Evolutionary conservation across 2,113 vertebrate genomes (phyloP).

Genomic region (Antennarius striatus): DNA sequence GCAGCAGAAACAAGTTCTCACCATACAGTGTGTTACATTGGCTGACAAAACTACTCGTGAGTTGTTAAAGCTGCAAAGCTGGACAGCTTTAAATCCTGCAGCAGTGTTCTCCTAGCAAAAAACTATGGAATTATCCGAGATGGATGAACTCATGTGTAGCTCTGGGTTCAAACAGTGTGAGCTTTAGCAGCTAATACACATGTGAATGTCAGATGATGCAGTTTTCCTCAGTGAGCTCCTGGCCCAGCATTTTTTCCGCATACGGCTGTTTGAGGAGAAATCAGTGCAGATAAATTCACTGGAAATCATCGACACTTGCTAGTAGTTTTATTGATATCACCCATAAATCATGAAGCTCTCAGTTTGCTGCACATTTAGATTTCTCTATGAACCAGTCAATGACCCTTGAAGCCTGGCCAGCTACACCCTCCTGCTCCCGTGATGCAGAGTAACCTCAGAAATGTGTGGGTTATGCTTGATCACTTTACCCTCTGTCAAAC

Average conservation of each 20-base stretch:
- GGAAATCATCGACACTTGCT: not conserved
- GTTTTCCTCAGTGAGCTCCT: constrained; percentile 20
- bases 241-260: not conserved
- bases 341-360: no score
- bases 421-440: constrained; percentile 24
- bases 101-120: constrained; percentile 16
- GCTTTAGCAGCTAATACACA: constrained; percentile 31
- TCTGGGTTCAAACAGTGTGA: constrained; percentile 38
- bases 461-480: constrained; percentile 50
- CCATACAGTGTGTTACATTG: constrained; percentile 38
- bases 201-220: constrained; percentile 57
- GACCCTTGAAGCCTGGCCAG: not conserved
- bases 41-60: constrained; percentile 29
- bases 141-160: constrained; percentile 35
- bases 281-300: not conserved
- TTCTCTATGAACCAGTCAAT: constrained; percentile 2
- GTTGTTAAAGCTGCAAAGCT: constrained; percentile 23
- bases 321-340: no score
- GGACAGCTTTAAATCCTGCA: constrained; percentile 28
- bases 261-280: not conserved
- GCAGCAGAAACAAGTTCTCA: constrained; percentile 59
- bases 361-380: no score
- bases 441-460: constrained; percentile 15
- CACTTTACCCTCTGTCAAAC: constrained; percentile 35
- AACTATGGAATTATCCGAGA: constrained; percentile 41